Percentiles rank a stretch among this genome's conserved stretches.
Evolutionary conservation across 2,888 invertebrate species (phyloP).

Genomic region (Tethea ocularis): DNA sequence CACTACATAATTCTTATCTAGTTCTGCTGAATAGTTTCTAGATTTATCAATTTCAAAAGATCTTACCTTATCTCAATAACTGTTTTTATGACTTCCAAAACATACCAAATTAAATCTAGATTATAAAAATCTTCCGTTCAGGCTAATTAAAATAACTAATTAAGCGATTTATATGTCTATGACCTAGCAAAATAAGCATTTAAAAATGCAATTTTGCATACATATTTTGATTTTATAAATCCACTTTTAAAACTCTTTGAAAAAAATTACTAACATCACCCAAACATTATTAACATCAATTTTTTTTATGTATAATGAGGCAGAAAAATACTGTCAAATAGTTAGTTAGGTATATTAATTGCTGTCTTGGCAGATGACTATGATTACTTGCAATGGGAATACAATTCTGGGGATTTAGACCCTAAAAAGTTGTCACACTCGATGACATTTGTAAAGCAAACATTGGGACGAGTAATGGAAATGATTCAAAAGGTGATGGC

Average conservation of each 20-base stretch:
- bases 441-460: conserved; percentile 8
- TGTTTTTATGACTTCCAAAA: background rate
- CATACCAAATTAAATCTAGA: background rate
- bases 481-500: conserved; percentile 22
- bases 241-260: no score
- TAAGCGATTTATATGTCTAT: no score
- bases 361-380: background rate
- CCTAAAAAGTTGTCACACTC: conserved; percentile 10
- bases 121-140: background rate
- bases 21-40: background rate
- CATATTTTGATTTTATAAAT: no score
- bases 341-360: background rate
- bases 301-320: background rate
- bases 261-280: no score
- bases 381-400: background rate
- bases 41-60: background rate
- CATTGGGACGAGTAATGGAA: conserved; percentile 6
- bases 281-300: no score
- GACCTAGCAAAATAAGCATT: no score
- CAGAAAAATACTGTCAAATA: background rate
- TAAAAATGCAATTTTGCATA: no score
- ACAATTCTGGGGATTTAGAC: background rate
- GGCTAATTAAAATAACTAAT: no score
- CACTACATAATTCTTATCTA: background rate
- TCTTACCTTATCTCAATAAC: background rate